phyloP scores from a whole-genome alignment of 2,113 vertebrate genomes.

The Seriola quinqueradiata region DNA sequence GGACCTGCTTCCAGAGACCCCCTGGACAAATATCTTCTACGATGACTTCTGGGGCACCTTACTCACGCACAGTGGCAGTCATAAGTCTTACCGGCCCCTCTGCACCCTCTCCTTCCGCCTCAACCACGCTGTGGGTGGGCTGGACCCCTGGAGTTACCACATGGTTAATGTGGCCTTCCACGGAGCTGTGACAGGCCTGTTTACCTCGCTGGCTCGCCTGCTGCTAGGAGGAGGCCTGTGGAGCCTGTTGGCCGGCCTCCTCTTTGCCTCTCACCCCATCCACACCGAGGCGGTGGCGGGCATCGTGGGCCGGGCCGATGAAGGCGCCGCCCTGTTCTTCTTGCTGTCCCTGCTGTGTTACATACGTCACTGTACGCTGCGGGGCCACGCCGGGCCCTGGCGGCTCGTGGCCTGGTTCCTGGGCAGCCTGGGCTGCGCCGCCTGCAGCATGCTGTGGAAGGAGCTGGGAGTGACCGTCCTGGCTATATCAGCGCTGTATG shows the following conservation, averaged over 20 bases:
- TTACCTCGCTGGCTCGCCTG: conserved; percentile 91
- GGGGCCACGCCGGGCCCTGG: conserved; percentile 70
- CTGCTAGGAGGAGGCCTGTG: conserved; percentile 93
- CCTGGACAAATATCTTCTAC: conserved; percentile 97
- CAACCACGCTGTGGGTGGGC: conserved; percentile 91
- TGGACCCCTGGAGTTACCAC: conserved; percentile 98
- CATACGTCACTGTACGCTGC: conserved; percentile 87
- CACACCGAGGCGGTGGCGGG: conserved; percentile 97
- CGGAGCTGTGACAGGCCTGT: conserved; percentile 91
- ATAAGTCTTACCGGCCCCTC: conserved; percentile 97
- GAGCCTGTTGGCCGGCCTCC: conserved; percentile 93
- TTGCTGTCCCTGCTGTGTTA: conserved; percentile 95
- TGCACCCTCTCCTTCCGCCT: conserved; percentile 98
- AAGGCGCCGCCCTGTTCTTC: conserved; percentile 96
- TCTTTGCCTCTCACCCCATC: conserved; percentile 96
- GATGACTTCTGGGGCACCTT: conserved; percentile 99
- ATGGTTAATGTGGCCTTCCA: conserved; percentile 93
- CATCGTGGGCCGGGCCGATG: conserved; percentile 94
- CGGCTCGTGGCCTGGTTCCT: conserved; percentile 90
- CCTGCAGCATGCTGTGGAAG: conserved; percentile 98
- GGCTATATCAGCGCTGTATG: conserved; percentile 93
- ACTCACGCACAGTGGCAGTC: conserved; percentile 98
- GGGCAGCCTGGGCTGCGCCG: conserved; percentile 89
- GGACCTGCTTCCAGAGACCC: conserved; percentile 96
- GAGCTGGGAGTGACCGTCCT: conserved; percentile 98